Evolutionary conservation across 2,888 invertebrate species (phyloP), one percentile per base, ranked within the genome.

Genomic region (Scaptomyza cyrtandrae): DNA sequence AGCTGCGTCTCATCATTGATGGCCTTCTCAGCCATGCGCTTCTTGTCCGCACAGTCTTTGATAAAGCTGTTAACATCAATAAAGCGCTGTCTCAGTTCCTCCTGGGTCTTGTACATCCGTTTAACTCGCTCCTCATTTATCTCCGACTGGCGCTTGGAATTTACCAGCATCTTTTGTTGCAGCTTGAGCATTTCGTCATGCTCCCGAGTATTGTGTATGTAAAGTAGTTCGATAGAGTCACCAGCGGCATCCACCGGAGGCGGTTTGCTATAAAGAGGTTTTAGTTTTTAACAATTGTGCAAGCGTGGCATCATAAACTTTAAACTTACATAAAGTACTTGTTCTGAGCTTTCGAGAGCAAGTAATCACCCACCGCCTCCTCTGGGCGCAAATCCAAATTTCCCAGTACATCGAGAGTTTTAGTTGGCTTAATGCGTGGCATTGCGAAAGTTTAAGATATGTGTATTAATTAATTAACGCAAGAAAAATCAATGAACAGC

Each of bases 31-130:
- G 92, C 91, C 0, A 73, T 33, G 2, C 70, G 73, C 49, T 88
- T 90, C 68, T 92, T 92, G 27, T 91, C 90, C 33, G 75, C 84
- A 29, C 92, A 92, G 29, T 92, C 91, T 63, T 90, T 90, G 13
- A 92, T 90, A 53, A 92, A 92, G 59, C 83, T 89, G 72, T 92
- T 92, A 6, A 91, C 90, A 49, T 87, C 84, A 57, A 92, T 90
- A 44, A 92, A 92, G 5, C 90, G 89, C 49, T 90, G 83, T 1
- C 92, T 84, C 48, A 91, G 69, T 6, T 87, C 56, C 4, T 65
- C 71, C 63, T 92, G 91, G 4, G 84, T 82, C 55, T 83, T 74
- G 58, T 90, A 88, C 74, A 92, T 79, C 33, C 89, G 72, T 2
- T 80, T 71, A 24, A 90, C 89, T 5, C 92, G 89, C 35, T 65